A percentile compares a stretch with the other conserved stretches of the same genome.
phyloP scores from a whole-genome alignment of 2,113 vertebrate species.

The Xenus cinereus region DNA sequence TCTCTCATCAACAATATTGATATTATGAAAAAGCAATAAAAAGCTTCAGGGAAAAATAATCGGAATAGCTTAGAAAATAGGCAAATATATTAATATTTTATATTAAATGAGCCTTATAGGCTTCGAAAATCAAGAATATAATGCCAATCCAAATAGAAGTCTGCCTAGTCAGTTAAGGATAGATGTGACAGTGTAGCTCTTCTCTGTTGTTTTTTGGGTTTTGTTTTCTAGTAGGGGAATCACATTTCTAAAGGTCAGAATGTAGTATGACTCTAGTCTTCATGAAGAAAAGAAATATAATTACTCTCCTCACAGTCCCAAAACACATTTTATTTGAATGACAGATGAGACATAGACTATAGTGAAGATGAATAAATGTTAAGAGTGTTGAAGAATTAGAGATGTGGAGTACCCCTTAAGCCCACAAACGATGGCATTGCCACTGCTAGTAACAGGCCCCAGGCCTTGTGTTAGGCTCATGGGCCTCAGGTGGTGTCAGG shows the following conservation, averaged over 20 bases:
- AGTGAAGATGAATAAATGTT: neutral
- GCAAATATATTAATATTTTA: neutral
- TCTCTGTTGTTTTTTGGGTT: neutral
- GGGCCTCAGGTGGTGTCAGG: neutral
- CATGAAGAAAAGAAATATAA: neutral
- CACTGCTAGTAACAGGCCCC: neutral
- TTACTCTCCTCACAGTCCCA: neutral
- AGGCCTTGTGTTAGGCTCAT: neutral
- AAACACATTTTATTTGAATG: neutral
- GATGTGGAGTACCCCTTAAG: neutral
- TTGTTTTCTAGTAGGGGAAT: neutral
- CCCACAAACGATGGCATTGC: neutral
- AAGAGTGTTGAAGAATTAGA: rapidly evolving
- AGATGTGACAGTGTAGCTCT: neutral
- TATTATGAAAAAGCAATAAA: neutral
- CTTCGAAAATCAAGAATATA: neutral
- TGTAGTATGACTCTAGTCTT: neutral
- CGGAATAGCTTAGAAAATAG: neutral
- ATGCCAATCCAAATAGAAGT: neutral
- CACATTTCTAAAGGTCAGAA: neutral
- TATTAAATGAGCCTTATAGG: neutral
- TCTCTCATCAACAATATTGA: neutral
- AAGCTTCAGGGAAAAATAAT: neutral
- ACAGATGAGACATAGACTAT: neutral
- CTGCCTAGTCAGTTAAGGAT: neutral